These are phyloP conservation scores for Cordilura impudica DNA, from an alignment of 2,888 invertebrate species.

Conservation along the genomic window DNA sequence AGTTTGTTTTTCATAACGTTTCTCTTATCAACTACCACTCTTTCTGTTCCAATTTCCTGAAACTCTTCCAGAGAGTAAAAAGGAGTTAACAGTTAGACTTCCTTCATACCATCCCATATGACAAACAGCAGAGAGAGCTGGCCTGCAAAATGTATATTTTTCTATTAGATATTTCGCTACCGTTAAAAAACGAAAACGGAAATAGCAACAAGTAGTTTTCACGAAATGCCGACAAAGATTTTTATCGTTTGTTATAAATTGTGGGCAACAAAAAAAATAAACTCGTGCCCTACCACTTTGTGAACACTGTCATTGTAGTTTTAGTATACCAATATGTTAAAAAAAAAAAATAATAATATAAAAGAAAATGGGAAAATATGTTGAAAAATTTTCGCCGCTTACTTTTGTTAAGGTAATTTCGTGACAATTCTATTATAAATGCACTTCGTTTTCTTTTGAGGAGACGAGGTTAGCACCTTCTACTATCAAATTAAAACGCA, in stretches of 20 bases:
- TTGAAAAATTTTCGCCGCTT: background rate
- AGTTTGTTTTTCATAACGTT: background rate
- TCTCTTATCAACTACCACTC: background rate
- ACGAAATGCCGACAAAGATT: conserved; percentile 58
- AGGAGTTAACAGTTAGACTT: too few species aligned
- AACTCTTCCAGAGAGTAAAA: too few species aligned
- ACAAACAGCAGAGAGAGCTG: background rate
- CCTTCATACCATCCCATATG: background rate
- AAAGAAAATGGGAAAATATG: conserved; percentile 7
- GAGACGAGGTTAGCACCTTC: background rate
- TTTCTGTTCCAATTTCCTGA: background rate
- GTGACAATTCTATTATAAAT: background rate
- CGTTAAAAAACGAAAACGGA: conserved; percentile 30
- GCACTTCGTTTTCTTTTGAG: background rate
- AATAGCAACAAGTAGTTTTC: conserved; percentile 66
- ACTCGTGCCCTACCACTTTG: conserved; percentile 4
- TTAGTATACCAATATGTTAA: background rate
- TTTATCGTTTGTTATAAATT: conserved; percentile 46
- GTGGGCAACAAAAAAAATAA: conserved; percentile 27
- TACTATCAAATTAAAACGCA: background rate
- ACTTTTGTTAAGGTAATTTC: background rate
- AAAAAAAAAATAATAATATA: too few species aligned
- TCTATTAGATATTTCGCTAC: background rate
- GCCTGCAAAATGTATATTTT: background rate
- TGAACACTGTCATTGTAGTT: conserved; percentile 22